A percentile compares a stretch with the other conserved stretches of the same genome.
phyloP scores from a whole-genome alignment of 2,797 vertebrate genomes.

The Pelochelys cantorii region DNA sequence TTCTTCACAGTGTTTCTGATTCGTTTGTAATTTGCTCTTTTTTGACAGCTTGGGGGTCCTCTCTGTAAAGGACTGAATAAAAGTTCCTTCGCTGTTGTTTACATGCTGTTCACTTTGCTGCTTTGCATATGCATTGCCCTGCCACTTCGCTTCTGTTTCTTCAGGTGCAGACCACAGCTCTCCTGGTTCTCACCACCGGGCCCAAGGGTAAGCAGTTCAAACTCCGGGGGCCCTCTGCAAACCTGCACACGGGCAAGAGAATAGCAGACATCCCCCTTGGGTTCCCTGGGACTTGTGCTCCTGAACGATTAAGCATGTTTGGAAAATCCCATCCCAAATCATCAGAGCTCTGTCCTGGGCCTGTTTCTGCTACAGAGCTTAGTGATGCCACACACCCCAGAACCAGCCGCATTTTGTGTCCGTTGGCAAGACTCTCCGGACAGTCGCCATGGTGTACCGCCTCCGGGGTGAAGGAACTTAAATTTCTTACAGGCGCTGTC shows the following conservation, averaged over 20 bases:
- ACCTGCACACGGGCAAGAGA: not conserved
- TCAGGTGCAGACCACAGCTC: not conserved
- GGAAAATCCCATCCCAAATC: not conserved
- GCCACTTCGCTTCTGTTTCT: not conserved
- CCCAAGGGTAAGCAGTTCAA: not conserved
- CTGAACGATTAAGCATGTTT: not conserved
- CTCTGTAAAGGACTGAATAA: conserved; percentile 73
- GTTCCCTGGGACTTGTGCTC: not conserved
- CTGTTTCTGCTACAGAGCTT: not conserved
- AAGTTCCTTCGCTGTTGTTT: conserved; percentile 48
- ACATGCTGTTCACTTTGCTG: not conserved
- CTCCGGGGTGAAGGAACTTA: too few relatives aligned
- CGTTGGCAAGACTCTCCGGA: too few relatives aligned
- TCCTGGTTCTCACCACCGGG: not conserved
- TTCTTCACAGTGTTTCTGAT: conserved; percentile 11
- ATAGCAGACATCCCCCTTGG: not conserved
- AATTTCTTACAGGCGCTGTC: too few relatives aligned
- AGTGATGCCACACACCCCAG: not conserved
- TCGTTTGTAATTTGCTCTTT: conserved; percentile 64
- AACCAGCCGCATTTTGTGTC: not conserved
- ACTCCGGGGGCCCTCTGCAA: not conserved
- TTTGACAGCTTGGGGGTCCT: conserved; percentile 62
- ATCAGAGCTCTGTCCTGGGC: not conserved
- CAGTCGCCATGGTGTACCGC: too few relatives aligned
- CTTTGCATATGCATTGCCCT: not conserved